Conservation (phyloP, 2,888 invertebrate species). For the Liposcelis brunnea region DNA sequence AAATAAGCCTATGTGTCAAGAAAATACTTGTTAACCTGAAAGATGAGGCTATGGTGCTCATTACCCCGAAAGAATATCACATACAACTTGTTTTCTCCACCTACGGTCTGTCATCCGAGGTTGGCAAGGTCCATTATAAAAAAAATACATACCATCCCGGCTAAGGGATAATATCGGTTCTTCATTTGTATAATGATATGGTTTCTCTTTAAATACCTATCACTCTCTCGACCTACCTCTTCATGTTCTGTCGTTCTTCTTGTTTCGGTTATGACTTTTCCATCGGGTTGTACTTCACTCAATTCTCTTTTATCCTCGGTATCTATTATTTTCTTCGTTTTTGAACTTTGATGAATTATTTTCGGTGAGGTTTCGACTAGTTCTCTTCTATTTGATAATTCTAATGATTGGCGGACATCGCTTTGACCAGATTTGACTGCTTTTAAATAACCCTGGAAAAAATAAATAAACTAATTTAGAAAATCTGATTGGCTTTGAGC, state of each 20-base stretch:
- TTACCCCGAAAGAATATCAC: too few relatives aligned
- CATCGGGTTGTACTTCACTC: constrained; percentile 61
- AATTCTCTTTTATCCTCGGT: constrained; percentile 68
- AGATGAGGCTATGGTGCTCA: too few relatives aligned
- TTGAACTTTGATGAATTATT: constrained; percentile 55
- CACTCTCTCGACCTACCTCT: constrained; percentile 28
- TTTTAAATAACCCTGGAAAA: constrained; percentile 49
- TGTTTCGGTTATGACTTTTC: constrained; percentile 71
- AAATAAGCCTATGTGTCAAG: too few relatives aligned
- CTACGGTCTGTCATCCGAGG: too few relatives aligned
- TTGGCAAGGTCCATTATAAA: too few relatives aligned
- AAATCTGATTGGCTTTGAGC: too few relatives aligned
- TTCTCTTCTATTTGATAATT: background rate
- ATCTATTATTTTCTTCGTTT: constrained; percentile 64
- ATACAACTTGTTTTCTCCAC: too few relatives aligned
- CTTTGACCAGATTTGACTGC: constrained; percentile 34
- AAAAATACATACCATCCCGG: too few relatives aligned
- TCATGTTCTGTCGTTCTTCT: constrained; percentile 71
- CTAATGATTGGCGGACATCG: constrained; percentile 53
- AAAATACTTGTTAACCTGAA: too few relatives aligned
- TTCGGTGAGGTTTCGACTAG: constrained; percentile 37
- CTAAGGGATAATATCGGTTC: too few relatives aligned
- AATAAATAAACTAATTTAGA: background rate
- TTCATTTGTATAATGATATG: too few relatives aligned
- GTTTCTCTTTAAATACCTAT: too few relatives aligned